phyloP scores from a whole-genome alignment of 2,888 invertebrate species.

The Agrotis clavis region DNA sequence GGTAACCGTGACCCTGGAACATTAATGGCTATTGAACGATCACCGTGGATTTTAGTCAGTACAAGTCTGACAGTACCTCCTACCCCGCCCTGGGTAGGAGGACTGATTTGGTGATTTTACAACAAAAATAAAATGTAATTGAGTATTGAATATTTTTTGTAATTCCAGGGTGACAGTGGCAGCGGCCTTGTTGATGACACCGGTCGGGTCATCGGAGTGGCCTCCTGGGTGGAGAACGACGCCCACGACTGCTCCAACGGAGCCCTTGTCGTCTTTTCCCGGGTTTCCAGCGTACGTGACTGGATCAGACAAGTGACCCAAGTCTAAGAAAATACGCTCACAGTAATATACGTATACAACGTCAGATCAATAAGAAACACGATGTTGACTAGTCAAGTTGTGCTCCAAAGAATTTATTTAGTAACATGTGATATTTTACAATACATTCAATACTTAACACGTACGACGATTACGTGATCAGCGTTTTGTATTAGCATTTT shows the following conservation, averaged over 20 bases:
- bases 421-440: conserved; percentile 46
- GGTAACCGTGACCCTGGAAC: no score
- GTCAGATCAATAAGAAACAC: conserved; percentile 55
- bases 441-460: conserved; percentile 38
- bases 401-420: conserved; percentile 56
- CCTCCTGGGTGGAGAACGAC: conserved; percentile 87
- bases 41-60: no score
- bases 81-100: no score
- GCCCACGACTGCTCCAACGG: conserved; percentile 81
- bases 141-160: neutral
- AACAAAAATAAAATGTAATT: no score
- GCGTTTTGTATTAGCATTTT: conserved; percentile 44
- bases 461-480: conserved; percentile 22
- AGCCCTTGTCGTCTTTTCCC: conserved; percentile 82
- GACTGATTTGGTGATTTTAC: no score
- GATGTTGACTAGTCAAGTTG: conserved; percentile 64
- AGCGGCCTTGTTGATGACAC: conserved; percentile 83
- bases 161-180: conserved; percentile 86
- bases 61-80: no score
- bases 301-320: conserved; percentile 83
- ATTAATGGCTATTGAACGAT: no score
- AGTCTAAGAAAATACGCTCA: conserved; percentile 65
- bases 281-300: conserved; percentile 77
- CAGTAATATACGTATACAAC: conserved; percentile 50
- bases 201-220: conserved; percentile 81